These are phyloP conservation scores for Apostichopus leukothele DNA, from an alignment of 53 echinoderm and acorn worm species.

Conservation along the genomic window DNA sequence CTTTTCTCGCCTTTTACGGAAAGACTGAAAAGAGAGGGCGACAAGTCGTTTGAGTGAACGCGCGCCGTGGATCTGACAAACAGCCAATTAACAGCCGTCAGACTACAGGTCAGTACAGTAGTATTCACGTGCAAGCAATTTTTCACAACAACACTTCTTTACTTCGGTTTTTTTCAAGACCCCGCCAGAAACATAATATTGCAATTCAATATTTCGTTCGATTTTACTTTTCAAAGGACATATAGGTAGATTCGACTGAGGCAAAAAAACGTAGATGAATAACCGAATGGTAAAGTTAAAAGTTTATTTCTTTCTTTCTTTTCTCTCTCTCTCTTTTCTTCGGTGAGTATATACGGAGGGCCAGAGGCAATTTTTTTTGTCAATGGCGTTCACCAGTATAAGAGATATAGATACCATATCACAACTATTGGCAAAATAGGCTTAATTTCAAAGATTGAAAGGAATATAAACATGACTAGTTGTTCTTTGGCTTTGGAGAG, in stretches of 20 bases:
- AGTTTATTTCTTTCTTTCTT: no score
- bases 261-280: conserved; percentile 15
- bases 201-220: conserved; percentile 36
- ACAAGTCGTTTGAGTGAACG: neutral
- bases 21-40: neutral
- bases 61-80: conserved; percentile 7
- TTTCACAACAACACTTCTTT: conserved; percentile 15
- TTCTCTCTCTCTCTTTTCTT: neutral
- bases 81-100: conserved; percentile 7
- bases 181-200: conserved; percentile 18
- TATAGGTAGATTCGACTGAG: neutral
- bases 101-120: neutral
- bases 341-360: neutral
- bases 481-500: conserved; percentile 26
- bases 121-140: conserved; percentile 36
- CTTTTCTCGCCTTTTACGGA: conserved; percentile 27
- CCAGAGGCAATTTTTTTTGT: conserved; percentile 11
- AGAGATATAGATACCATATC: conserved; percentile 39
- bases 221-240: neutral
- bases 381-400: conserved; percentile 8
- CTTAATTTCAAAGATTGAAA: conserved; percentile 30
- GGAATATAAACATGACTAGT: conserved; percentile 38
- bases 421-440: conserved; percentile 38
- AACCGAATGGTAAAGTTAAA: neutral
- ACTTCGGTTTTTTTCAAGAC: neutral